Conservation (phyloP, 1,140 invertebrate species). For the Parapsyche elsis region DNA sequence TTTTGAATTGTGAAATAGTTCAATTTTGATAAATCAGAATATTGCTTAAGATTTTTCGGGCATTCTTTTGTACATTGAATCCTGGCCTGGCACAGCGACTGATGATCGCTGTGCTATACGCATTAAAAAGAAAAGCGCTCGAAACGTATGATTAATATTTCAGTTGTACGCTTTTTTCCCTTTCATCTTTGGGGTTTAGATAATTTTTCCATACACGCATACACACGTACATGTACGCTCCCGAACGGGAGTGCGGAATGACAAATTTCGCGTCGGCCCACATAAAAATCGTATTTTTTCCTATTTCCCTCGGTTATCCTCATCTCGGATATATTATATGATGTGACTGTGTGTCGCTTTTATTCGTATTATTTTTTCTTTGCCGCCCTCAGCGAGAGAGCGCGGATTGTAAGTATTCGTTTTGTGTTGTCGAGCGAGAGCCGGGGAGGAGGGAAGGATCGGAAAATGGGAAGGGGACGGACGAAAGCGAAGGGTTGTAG, state of each 20-base stretch:
- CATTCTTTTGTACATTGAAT: too few species aligned
- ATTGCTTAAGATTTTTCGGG: too few species aligned
- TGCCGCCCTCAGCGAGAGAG: background rate
- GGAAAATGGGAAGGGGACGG: background rate
- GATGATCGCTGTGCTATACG: too few species aligned
- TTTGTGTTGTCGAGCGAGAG: background rate
- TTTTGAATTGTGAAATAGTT: too few species aligned
- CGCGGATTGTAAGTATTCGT: conserved; percentile 21
- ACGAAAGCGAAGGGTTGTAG: background rate
- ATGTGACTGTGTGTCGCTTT: conserved; percentile 33
- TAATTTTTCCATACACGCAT: background rate
- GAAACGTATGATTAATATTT: too few species aligned
- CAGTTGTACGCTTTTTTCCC: too few species aligned
- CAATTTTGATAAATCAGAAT: too few species aligned
- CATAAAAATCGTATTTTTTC: conserved; percentile 34
- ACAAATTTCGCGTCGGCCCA: conserved; percentile 27
- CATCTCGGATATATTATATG: conserved; percentile 23
- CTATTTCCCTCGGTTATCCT: conserved; percentile 31
- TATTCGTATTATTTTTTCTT: conserved; percentile 30
- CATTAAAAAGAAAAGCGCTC: too few species aligned
- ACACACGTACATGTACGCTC: background rate
- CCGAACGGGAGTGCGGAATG: background rate
- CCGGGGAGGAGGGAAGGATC: background rate
- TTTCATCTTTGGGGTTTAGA: too few species aligned
- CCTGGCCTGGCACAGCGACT: too few species aligned